Evolutionary conservation across 1,140 invertebrate species (phyloP).

Genomic region (Lordiphosa clarofinis): DNA sequence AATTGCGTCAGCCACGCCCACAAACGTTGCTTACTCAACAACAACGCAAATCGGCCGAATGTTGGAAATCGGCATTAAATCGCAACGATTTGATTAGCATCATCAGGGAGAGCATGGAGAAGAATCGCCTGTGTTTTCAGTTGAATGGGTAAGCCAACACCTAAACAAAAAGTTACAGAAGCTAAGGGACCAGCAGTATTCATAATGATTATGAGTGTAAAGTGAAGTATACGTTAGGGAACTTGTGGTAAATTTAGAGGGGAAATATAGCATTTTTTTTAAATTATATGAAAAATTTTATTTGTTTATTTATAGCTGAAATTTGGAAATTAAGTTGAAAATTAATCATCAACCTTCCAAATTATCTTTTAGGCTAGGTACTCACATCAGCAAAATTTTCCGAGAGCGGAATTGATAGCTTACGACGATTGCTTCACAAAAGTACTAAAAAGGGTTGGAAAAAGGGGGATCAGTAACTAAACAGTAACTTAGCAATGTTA

Average conservation of each 20-base stretch:
- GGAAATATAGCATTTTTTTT: too few relatives aligned
- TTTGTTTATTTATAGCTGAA: too few relatives aligned
- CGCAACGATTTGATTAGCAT: conserved; percentile 91
- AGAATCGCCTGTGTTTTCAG: conserved; percentile 92
- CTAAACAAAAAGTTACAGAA: conserved; percentile 7
- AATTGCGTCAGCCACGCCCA: conserved; percentile 68
- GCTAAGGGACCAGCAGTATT: conserved; percentile 2
- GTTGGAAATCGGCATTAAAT: conserved; percentile 84
- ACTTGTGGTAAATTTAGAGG: background rate
- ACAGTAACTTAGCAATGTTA: too few relatives aligned
- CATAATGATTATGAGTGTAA: conserved; percentile 16
- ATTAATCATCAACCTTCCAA: too few relatives aligned
- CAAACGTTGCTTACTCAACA: conserved; percentile 48
- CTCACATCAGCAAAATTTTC: too few relatives aligned
- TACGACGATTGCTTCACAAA: too few relatives aligned
- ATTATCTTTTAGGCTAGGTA: too few relatives aligned
- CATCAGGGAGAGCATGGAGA: conserved; percentile 94
- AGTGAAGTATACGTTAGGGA: background rate
- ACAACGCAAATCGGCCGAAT: conserved; percentile 73
- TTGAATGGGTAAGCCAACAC: conserved; percentile 83
- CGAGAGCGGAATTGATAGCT: too few relatives aligned
- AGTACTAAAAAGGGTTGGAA: too few relatives aligned
- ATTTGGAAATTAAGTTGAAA: too few relatives aligned
- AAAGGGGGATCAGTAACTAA: too few relatives aligned
- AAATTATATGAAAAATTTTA: too few relatives aligned